A percentile compares a stretch with the other conserved stretches of the same genome.
Conservation (phyloP, 2,888 invertebrate genomes). For the Tiphia femorata region DNA sequence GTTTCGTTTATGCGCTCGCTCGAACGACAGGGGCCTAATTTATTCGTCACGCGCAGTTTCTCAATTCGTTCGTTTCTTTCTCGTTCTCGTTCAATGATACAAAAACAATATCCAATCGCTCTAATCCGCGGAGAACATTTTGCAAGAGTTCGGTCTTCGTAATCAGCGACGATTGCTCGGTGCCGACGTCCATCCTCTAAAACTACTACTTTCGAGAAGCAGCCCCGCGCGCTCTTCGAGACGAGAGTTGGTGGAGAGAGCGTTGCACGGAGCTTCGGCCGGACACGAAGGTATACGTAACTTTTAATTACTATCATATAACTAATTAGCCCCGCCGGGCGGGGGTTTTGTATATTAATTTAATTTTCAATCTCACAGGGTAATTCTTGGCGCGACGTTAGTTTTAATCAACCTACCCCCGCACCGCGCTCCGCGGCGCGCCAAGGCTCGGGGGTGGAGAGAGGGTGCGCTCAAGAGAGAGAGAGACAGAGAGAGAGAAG, state of each 20-base stretch:
- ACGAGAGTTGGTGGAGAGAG: not conserved
- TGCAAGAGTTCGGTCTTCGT: too few relatives aligned
- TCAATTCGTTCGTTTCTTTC: too few relatives aligned
- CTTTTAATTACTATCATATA: constrained; percentile 70
- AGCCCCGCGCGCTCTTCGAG: not conserved
- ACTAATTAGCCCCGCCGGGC: constrained; percentile 64
- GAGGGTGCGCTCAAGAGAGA: constrained; percentile 19
- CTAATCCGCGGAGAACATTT: too few relatives aligned
- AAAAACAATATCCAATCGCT: too few relatives aligned
- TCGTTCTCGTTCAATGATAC: too few relatives aligned
- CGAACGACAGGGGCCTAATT: too few relatives aligned
- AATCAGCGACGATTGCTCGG: too few relatives aligned
- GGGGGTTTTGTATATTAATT: constrained; percentile 68
- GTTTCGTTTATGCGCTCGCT: too few relatives aligned
- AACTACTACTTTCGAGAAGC: too few relatives aligned
- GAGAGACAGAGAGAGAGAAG: constrained; percentile 19
- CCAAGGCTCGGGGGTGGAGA: constrained; percentile 16
- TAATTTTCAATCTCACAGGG: constrained; percentile 69
- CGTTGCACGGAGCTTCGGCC: constrained; percentile 8
- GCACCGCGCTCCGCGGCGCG: constrained; percentile 23
- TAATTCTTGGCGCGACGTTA: constrained; percentile 68
- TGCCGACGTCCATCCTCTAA: too few relatives aligned
- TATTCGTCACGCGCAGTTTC: too few relatives aligned
- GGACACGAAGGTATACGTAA: constrained; percentile 56
- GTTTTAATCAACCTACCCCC: constrained; percentile 61